Conservation (phyloP, 2,113 vertebrate genomes). For the Pteropus alecto region DNA sequence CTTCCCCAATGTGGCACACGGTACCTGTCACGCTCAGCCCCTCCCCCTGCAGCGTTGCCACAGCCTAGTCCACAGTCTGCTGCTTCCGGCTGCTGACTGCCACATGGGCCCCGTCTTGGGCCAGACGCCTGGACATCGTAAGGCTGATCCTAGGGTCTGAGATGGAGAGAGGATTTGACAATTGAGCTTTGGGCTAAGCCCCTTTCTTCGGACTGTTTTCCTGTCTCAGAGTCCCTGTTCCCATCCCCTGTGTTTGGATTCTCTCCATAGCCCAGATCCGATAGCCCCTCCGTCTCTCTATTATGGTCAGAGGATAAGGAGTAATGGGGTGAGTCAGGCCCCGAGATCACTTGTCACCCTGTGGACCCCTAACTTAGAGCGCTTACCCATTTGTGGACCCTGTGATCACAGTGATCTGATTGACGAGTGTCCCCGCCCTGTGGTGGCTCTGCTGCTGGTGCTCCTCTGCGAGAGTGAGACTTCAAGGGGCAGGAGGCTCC, state of each 20-base stretch:
- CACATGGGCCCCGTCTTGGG: slow-evolving; percentile 88
- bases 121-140: slow-evolving; percentile 87
- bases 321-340: background rate
- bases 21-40: slow-evolving; percentile 87
- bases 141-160: slow-evolving; percentile 86
- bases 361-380: background rate
- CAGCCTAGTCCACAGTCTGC: slow-evolving; percentile 87
- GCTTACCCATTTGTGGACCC: background rate
- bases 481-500: background rate
- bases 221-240: background rate
- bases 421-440: background rate
- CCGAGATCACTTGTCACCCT: background rate
- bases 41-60: slow-evolving; percentile 82
- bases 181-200: background rate
- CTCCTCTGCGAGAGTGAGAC: background rate
- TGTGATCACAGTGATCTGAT: slow-evolving; percentile 53
- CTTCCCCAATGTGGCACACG: slow-evolving; percentile 90
- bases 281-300: background rate
- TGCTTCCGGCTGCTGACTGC: slow-evolving; percentile 91
- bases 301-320: background rate
- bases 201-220: background rate
- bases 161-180: background rate
- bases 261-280: background rate
- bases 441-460: background rate
- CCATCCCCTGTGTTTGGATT: background rate